Base-by-base conservation (phyloP, 2,888 invertebrate genomes). In the Rhimphoctona megacephalus region DNA sequence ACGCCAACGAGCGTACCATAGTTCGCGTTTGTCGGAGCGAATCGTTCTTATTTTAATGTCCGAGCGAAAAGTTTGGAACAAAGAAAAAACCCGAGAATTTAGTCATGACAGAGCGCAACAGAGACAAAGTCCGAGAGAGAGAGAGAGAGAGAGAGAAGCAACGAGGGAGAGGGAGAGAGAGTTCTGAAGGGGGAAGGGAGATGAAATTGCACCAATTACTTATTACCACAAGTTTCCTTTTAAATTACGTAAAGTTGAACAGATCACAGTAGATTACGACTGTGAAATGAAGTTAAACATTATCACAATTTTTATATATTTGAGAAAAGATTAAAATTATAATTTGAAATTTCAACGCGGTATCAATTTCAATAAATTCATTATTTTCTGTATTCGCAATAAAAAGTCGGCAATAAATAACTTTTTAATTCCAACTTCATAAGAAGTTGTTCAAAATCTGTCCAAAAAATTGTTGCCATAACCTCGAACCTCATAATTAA, bases 141-240 rank as follows among this genome's bases (percentile, higher is more conserved):
- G 73, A 85, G 77, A 83, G 67, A 83, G 72, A 77, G 52, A 73
- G 81, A 66, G 70, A 39, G 30, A 66, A 46, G 43, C 17, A 39
- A n/a, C 43, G 25, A 78, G 57, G 25, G 19, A 6, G 54, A 22
- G 22, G 1, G 54, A 22, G 54, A 54, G 54, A 25, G 57, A 25
- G 25, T 14, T 57, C 0, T 11, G n/a, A 25, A 25, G 57, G 61
- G 25, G 30, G 61, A 7, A 7, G 17, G 61, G 30, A 4, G 25
- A 61, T 30, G 30, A 61, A 30, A 30, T 61, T 30, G 61, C 30
- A 30, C 30, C 61, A 61, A 61, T 61, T 61, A 61, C 61, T 57
- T 25, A 61, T 30, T 61, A 30, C 30, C 30, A 61, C 61, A 14
- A 61, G 61, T 61, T 61, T 61, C 61, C 17, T 61, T 61, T 30